Percentiles rank a stretch among this genome's conserved stretches.
These are phyloP conservation scores for Araneus ventricosus DNA, from an alignment of 1,140 invertebrate species.

Conservation along the genomic window DNA sequence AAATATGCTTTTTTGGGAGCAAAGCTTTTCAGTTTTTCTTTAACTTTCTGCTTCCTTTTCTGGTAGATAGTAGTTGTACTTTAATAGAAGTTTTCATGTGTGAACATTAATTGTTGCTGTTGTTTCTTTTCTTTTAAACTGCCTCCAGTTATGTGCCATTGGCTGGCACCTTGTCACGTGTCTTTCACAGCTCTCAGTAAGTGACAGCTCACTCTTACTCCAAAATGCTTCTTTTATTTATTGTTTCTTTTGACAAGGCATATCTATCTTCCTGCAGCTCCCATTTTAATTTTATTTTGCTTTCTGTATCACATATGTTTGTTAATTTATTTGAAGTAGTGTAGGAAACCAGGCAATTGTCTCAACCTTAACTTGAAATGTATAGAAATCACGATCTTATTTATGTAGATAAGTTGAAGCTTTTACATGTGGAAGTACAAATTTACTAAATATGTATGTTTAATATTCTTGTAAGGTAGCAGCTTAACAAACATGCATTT, in stretches of 20 bases:
- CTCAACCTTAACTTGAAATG: neutral
- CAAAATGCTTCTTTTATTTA: constrained; percentile 69
- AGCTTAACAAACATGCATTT: too few species aligned
- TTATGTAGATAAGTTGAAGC: too few species aligned
- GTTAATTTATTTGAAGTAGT: neutral
- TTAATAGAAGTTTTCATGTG: constrained; percentile 59
- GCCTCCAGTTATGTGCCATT: constrained; percentile 76
- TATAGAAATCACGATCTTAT: neutral
- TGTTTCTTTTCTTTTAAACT: constrained; percentile 75
- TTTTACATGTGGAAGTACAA: too few species aligned
- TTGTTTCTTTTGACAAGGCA: constrained; percentile 71
- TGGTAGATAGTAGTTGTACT: constrained; percentile 58
- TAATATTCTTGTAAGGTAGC: too few species aligned
- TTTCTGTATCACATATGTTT: neutral
- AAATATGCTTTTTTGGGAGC: constrained; percentile 19
- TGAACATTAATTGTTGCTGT: constrained; percentile 73
- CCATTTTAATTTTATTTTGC: constrained; percentile 61
- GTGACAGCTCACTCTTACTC: constrained; percentile 75
- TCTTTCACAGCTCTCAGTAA: constrained; percentile 77
- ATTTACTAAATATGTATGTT: too few species aligned
- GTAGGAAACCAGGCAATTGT: constrained; percentile 17
- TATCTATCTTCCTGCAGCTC: constrained; percentile 53
- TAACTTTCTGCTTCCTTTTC: constrained; percentile 58
- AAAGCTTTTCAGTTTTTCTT: constrained; percentile 49
- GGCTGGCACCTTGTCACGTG: constrained; percentile 76